These are phyloP conservation scores for Callospermophilus lateralis DNA, from an alignment of 2,113 vertebrate genomes.

Conservation along the genomic window DNA sequence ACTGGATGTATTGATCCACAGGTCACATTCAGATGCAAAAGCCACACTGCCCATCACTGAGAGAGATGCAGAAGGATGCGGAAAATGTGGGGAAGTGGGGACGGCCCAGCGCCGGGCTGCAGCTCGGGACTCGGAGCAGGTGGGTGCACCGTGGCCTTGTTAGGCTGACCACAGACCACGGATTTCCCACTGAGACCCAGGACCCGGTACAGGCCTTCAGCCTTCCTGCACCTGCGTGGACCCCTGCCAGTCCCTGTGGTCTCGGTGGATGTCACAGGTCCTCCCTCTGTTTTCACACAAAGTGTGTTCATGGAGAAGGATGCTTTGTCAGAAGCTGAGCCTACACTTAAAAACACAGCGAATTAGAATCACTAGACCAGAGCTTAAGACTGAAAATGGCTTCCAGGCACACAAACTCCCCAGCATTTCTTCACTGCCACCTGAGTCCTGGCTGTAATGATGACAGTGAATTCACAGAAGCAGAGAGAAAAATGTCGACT, in stretches of 20 bases:
- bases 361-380: not conserved
- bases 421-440: too few relatives aligned
- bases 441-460: fast-evolving
- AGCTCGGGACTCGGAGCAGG: not conserved
- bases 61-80: not conserved
- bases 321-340: not conserved
- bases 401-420: too few relatives aligned
- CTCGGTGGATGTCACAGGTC: too few relatives aligned
- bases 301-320: not conserved
- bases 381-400: not conserved
- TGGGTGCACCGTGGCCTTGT: not conserved
- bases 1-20: not conserved
- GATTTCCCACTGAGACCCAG: too few relatives aligned
- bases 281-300: not conserved
- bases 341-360: not conserved
- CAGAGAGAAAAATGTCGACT: fast-evolving
- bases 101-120: fast-evolving
- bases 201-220: too few relatives aligned
- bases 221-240: too few relatives aligned
- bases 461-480: fast-evolving
- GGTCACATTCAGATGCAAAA: not conserved
- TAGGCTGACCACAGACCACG: fast-evolving
- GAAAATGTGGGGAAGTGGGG: not conserved
- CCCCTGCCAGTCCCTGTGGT: too few relatives aligned
- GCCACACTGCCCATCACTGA: not conserved